Base-by-base conservation (phyloP, 2,797 vertebrate species). In the Megaceryle alcyon region DNA sequence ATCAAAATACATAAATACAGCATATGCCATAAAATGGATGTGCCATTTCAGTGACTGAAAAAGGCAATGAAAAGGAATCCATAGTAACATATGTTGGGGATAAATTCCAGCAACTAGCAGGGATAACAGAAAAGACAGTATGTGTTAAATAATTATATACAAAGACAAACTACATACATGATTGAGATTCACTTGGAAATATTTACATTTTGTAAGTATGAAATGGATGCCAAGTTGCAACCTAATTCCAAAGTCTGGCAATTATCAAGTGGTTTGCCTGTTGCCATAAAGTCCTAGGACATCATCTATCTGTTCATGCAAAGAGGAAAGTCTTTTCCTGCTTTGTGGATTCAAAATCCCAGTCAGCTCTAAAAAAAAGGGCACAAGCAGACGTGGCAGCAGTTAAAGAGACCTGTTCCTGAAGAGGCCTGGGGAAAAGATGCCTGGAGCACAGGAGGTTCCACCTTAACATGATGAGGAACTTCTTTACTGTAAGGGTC, bases 11-110 rank as follows among this genome's bases (percentile, higher is more conserved):
- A 51, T 16, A 26, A 49, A 26, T 78, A 28, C 46, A 48, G 82
- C 53, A 43, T 73, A 79, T 96, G 75, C 65, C 49, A 43, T 71
- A 41, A 81, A 83, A 71, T 90, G 28, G 39, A 86, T 77, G 75
- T 63, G 59, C 82, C 25, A 33, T 85, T 95, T 94, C 16, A 10
- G 17, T 68, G 81, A 59, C 92, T 97, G 88, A 41, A 92, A 96
- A 94, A 94, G 84, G 87, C 91, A 92, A 41, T 43, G 56, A 46
- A 86, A 88, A 94, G 23, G 43, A 96, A 86, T 90, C 59, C 70
- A 88, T 68, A 91, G 91, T 91, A 94, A 96, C 73, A 69, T 90
- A 73, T 65, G 51, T 71, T 82, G 54, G 41, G 59, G 56, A 77
- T 91, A 54, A 88, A 96, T 88, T 88, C 56, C 21, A 59, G 48